A percentile compares a stretch with the other conserved stretches of the same genome.
Evolutionary conservation across 2,888 invertebrate species (phyloP).

Genomic region (Ophion ellenae): DNA sequence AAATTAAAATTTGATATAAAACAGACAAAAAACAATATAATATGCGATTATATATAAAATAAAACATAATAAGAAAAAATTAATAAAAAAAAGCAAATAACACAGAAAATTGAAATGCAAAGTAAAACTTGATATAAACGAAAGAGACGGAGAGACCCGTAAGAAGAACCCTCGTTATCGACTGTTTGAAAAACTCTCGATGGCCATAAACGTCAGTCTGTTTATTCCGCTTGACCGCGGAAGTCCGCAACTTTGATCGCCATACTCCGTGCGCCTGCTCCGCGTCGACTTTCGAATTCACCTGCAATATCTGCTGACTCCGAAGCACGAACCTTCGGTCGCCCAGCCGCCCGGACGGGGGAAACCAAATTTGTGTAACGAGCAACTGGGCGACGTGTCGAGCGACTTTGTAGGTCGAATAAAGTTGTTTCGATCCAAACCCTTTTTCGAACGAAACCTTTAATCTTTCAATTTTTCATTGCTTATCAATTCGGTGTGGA

Average conservation of each 20-base stretch:
- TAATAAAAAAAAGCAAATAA: background rate
- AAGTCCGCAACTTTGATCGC: constrained; percentile 66
- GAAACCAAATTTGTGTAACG: constrained; percentile 23
- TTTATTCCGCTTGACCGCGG: constrained; percentile 69
- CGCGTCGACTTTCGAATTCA: constrained; percentile 35
- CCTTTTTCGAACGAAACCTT: background rate
- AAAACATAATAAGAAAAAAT: background rate
- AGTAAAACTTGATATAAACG: background rate
- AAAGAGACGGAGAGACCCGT: background rate
- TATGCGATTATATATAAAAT: background rate
- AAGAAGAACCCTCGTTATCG: constrained; percentile 55
- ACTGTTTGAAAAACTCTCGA: constrained; percentile 47
- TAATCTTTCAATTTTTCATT: background rate
- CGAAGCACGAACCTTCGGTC: constrained; percentile 12
- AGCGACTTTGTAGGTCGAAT: background rate
- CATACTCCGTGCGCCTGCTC: constrained; percentile 28
- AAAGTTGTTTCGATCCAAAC: background rate
- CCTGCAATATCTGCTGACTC: constrained; percentile 51
- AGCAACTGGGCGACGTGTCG: constrained; percentile 11
- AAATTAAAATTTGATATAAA: background rate
- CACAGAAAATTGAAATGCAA: background rate
- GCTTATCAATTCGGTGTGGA: background rate
- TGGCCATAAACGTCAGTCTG: constrained; percentile 70
- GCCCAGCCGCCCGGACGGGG: background rate
- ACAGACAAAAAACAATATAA: background rate